These are phyloP conservation scores for Tachysurus vachellii DNA, from an alignment of 2,113 vertebrate genomes.

Conservation along the genomic window DNA sequence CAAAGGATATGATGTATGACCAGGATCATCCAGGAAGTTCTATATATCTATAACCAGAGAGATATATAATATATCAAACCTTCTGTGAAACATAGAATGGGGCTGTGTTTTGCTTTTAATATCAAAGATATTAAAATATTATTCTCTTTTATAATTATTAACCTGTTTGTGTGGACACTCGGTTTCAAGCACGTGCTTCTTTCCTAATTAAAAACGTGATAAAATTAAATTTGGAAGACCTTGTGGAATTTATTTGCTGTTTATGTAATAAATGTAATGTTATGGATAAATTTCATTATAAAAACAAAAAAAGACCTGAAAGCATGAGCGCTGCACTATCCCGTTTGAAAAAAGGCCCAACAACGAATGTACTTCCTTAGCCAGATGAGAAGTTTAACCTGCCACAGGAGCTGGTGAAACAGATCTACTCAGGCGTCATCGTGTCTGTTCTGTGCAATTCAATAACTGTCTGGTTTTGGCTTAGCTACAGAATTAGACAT, in stretches of 20 bases:
- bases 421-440: no score
- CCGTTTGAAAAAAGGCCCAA: background rate
- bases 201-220: background rate
- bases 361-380: no score
- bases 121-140: background rate
- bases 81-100: background rate
- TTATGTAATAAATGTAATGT: no score
- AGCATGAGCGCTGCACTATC: background rate
- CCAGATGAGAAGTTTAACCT: no score
- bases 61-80: background rate
- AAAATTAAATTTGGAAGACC: background rate
- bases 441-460: no score
- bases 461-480: no score
- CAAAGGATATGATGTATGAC: background rate
- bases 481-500: no score
- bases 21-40: background rate
- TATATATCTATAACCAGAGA: background rate
- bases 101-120: no score
- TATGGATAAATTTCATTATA: background rate
- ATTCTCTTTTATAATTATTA: background rate
- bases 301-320: background rate
- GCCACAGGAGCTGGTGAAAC: no score
- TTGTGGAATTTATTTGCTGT: background rate
- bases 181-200: background rate
- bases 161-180: background rate